Base-by-base conservation (phyloP, 1,140 invertebrate genomes). In the Lepidostoma basale region DNA sequence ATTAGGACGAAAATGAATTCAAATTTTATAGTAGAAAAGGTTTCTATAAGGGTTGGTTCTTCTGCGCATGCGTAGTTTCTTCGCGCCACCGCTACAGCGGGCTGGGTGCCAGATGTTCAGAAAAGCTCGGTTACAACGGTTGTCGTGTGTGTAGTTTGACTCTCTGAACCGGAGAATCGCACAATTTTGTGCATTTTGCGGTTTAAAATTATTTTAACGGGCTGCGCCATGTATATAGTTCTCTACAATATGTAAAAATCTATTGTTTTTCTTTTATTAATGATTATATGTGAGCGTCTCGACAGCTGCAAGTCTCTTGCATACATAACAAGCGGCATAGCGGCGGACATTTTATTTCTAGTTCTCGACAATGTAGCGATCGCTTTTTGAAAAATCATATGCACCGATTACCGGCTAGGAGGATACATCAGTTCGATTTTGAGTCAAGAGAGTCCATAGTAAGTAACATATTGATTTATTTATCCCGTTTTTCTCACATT, bases 331-430 rank as follows among this genome's bases (percentile, higher is more conserved):
- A 81, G 80, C 80, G 81, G 81, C 81, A 81, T 80, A 82, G 81
- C 81, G 81, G 81, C 81, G 80, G 81, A 83, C 81, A 83, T 83
- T 81, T 83, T 83, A 83, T 83, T 82, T 83, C 81, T 79, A 82
- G 79, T 82, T 81, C 78, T 81, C 79, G 80, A 83, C 80, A 81
- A 83, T 83, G 81, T 83, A 83, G 81, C 80, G 78, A 79, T 81
- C 81, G 80, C 77, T 77, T 82, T 66, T 59, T 36, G 25, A 58
- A 59, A 58, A 56, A 58, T 66, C 52, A 45, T 66, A 66, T 58
- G 64, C 23, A 28, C 54, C 47, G 49, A 58, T 58, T 49, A n/a
- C 36, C 52, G 49, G 54, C 39, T 23, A n/a, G 28, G 33, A 16
- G 33, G 52, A 33, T 12, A 26, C 36, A 44, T 66, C 64, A 45